These are phyloP conservation scores for Heliothis peltigera DNA, from an alignment of 2,888 invertebrate species.

Conservation along the genomic window DNA sequence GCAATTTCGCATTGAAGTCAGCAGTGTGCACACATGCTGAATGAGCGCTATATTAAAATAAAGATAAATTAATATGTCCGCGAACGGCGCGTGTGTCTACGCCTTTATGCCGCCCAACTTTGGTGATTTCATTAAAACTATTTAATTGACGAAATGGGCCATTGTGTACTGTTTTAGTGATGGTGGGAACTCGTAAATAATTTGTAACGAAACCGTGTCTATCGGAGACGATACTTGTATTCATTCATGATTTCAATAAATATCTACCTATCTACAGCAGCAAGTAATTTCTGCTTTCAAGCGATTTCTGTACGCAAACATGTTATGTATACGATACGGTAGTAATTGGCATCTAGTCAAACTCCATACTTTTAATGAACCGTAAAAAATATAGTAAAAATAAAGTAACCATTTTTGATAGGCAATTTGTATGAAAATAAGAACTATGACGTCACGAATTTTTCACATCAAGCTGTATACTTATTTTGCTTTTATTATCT, in stretches of 20 bases:
- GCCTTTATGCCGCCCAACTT: conserved; percentile 49
- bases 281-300: too few relatives aligned
- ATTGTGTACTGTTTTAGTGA: conserved; percentile 49
- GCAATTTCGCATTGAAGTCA: conserved; percentile 63
- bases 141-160: conserved; percentile 58
- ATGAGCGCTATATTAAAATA: conserved; percentile 65
- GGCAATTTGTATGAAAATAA: too few relatives aligned
- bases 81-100: conserved; percentile 41
- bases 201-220: conserved; percentile 29
- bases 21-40: conserved; percentile 59
- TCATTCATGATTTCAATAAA: conserved; percentile 2
- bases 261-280: too few relatives aligned
- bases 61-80: conserved; percentile 65
- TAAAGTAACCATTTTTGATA: too few relatives aligned
- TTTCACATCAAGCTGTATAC: too few relatives aligned
- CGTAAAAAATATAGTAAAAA: too few relatives aligned
- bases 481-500: too few relatives aligned
- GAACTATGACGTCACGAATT: too few relatives aligned
- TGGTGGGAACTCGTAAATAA: conserved; percentile 35
- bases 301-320: too few relatives aligned
- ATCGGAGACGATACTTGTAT: not conserved
- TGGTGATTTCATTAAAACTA: conserved; percentile 58
- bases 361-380: too few relatives aligned
- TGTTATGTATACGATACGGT: too few relatives aligned
- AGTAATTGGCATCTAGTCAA: too few relatives aligned